Conservation (phyloP, 2,888 invertebrate genomes). For the Pollenia amentaria region DNA sequence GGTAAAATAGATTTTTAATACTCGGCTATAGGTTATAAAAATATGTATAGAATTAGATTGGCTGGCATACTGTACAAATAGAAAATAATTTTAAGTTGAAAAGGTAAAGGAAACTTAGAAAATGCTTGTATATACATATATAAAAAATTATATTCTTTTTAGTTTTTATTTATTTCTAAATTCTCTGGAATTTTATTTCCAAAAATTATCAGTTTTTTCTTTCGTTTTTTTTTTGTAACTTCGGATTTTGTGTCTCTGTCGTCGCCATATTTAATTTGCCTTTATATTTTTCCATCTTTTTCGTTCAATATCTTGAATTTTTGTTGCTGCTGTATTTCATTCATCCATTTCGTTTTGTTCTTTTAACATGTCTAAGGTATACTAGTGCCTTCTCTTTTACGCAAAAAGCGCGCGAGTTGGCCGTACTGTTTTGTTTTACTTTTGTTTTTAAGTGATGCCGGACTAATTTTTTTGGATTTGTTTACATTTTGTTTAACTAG, state of each 20-base stretch:
- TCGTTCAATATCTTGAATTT: conserved; percentile 27
- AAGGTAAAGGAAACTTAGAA: too few species aligned
- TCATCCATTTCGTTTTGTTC: conserved; percentile 36
- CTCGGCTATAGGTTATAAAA: background rate
- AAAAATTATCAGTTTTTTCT: conserved; percentile 50
- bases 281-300: conserved; percentile 44
- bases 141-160: background rate
- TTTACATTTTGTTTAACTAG: conserved; percentile 51
- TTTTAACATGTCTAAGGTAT: background rate
- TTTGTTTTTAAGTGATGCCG: conserved; percentile 50
- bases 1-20: conserved; percentile 26
- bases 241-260: conserved; percentile 68
- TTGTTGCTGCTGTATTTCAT: conserved; percentile 54
- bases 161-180: background rate
- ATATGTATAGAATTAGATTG: background rate
- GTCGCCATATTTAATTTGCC: conserved; percentile 68
- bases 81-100: background rate
- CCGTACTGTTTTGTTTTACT: conserved; percentile 60
- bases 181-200: background rate
- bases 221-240: conserved; percentile 41
- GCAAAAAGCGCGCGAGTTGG: conserved; percentile 65
- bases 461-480: conserved; percentile 45
- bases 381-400: conserved; percentile 54
- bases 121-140: too few species aligned
- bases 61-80: too few species aligned